A percentile compares a stretch with the other conserved stretches of the same genome.
Evolutionary conservation across 2,113 vertebrate species (phyloP).

Genomic region (Zosterops hypoxanthus): DNA sequence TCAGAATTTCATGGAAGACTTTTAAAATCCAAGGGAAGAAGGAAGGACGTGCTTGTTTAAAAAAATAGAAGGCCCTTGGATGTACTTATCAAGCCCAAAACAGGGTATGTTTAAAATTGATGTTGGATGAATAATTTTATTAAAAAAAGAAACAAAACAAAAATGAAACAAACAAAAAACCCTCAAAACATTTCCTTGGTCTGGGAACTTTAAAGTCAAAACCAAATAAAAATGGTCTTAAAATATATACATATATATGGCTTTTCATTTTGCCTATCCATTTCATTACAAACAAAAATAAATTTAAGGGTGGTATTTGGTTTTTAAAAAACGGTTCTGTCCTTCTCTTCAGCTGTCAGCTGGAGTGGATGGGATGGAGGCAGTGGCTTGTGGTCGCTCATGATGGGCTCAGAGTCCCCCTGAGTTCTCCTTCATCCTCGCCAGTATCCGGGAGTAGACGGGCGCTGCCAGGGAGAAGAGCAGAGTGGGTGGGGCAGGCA

Average conservation of each 20-base stretch:
- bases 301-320: conserved; percentile 61
- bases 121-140: neutral
- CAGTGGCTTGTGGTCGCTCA: neutral
- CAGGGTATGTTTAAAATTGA: neutral
- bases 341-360: conserved; percentile 54
- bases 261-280: conserved; percentile 42
- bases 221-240: conserved; percentile 21
- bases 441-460: conserved; percentile 71
- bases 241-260: conserved; percentile 68
- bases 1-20: neutral
- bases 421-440: conserved; percentile 70
- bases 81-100: neutral
- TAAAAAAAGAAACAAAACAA: neutral
- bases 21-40: conserved; percentile 11
- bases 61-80: neutral
- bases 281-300: conserved; percentile 36
- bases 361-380: neutral
- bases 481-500: neutral
- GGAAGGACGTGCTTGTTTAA: neutral
- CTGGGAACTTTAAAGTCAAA: neutral
- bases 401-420: neutral
- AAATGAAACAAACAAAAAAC: neutral
- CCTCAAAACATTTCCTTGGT: neutral
- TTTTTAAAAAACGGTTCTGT: conserved; percentile 48
- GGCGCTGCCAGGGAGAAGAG: conserved; percentile 64